These are phyloP conservation scores for Dryobates pubescens DNA, from an alignment of 2,797 vertebrate species.

Conservation along the genomic window DNA sequence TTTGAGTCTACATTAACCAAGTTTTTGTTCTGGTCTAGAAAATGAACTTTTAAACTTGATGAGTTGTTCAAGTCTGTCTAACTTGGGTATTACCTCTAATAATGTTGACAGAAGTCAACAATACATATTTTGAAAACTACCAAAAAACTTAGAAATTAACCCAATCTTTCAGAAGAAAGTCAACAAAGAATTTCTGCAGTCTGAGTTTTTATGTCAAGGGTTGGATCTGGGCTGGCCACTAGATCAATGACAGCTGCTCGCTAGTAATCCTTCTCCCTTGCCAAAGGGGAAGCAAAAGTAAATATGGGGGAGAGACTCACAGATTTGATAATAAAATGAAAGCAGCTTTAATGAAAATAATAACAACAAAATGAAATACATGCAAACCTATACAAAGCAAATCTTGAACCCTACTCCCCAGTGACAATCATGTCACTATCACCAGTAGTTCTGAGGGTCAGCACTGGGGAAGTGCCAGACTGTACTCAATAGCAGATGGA, in stretches of 20 bases:
- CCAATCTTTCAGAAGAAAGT: background rate
- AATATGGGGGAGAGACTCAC: background rate
- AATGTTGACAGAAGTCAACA: background rate
- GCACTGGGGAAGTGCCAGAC: background rate
- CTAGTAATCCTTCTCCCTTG: background rate
- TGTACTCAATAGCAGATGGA: background rate
- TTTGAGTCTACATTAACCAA: background rate
- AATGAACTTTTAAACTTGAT: background rate
- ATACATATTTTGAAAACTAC: background rate
- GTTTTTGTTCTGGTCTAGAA: background rate
- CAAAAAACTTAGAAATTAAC: background rate
- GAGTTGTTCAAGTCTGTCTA: background rate
- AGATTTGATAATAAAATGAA: no score
- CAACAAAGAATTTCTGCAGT: background rate
- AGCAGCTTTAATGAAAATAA: no score
- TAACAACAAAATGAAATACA: no score
- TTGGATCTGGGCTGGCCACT: background rate
- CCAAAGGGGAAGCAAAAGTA: background rate
- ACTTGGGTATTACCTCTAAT: background rate
- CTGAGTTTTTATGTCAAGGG: background rate
- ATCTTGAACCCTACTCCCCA: no score
- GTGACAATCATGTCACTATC: background rate
- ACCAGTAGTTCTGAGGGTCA: background rate
- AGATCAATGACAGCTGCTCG: background rate
- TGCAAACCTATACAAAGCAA: no score